Base-by-base conservation (phyloP, 2,888 invertebrate species). In the Agonopterix subpropinquella region DNA sequence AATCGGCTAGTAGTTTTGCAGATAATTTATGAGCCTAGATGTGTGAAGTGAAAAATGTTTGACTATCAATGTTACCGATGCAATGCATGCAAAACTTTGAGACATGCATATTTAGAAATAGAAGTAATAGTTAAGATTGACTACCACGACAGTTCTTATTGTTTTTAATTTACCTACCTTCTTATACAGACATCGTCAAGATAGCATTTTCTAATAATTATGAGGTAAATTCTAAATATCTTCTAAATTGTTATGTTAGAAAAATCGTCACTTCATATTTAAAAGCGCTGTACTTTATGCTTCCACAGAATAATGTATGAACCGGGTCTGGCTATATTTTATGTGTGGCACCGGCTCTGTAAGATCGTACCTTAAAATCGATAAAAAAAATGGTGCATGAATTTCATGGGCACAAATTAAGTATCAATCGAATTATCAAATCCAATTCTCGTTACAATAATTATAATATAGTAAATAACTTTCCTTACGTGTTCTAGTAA, bases 101-200 rank as follows among this genome's bases (percentile, higher is more conserved):
- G 48, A 59, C 80, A 80, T 80, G 80, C 80, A 77, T 52, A 63
- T 42, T 42, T 4, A n/a, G 56, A 64, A 65, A 65, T 60, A 52
- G 55, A 68, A 54, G 67, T 72, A 69, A 58, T 55, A 53, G 53
- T 51, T 53, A 54, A 48, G 18, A 56, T 59, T 58, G 57, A 63
- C 70, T 71, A 76, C 65, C 52, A 74, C 62, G 59, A 70, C 51
- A 50, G 59, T 62, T 56, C 64, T 59, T 45, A 52, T 51, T 43
- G 49, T 53, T 52, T 58, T 54, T 50, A 52, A 53, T 62, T 80
- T 78, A 77, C 77, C 77, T 78, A 77, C 77, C 77, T 77, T 71
- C 57, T 41, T 48, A 59, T 51, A 69, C 53, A 62, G 70, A 65
- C 65, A 67, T 73, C 73, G 68, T 67, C 64, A 74, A 76, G 67